A percentile compares a stretch with the other conserved stretches of the same genome.
Evolutionary conservation across 2,888 invertebrate species (phyloP).

Genomic region (Calliscelio sp.): DNA sequence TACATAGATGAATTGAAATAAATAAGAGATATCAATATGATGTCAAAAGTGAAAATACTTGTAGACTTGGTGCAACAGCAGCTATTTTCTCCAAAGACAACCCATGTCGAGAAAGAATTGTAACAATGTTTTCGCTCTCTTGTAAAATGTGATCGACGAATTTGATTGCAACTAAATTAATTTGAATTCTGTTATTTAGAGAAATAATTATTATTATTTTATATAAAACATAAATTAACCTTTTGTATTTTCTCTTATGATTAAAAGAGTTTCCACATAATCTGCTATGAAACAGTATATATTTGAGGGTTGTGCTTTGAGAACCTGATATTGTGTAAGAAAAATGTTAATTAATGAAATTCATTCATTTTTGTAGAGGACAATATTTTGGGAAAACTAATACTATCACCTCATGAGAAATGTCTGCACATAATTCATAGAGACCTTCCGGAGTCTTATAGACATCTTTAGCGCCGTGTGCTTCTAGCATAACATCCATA

Average conservation of each 20-base stretch:
- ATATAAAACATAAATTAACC: constrained; percentile 72
- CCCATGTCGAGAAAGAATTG: constrained; percentile 79
- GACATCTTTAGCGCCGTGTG: constrained; percentile 86
- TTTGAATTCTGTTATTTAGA: background rate
- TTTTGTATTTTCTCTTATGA: constrained; percentile 88
- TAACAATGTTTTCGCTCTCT: constrained; percentile 81
- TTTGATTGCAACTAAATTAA: constrained; percentile 80
- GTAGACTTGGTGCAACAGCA: constrained; percentile 79
- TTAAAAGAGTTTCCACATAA: constrained; percentile 89
- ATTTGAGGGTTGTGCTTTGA: constrained; percentile 89
- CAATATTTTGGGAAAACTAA: no score
- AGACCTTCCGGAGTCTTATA: constrained; percentile 89
- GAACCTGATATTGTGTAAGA: constrained; percentile 86
- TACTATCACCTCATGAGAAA: constrained; percentile 90
- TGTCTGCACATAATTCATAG: constrained; percentile 90
- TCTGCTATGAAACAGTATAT: constrained; percentile 90
- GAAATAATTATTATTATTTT: constrained; percentile 6
- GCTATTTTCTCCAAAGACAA: constrained; percentile 81
- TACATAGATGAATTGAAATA: no score
- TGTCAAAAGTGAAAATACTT: constrained; percentile 69
- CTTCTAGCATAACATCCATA: constrained; percentile 78
- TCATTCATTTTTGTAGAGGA: no score
- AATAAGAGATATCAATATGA: no score
- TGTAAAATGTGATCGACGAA: constrained; percentile 81
- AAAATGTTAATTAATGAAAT: background rate